Base-by-base conservation (phyloP, 1,140 invertebrate species). In the Ephestia elutella region DNA sequence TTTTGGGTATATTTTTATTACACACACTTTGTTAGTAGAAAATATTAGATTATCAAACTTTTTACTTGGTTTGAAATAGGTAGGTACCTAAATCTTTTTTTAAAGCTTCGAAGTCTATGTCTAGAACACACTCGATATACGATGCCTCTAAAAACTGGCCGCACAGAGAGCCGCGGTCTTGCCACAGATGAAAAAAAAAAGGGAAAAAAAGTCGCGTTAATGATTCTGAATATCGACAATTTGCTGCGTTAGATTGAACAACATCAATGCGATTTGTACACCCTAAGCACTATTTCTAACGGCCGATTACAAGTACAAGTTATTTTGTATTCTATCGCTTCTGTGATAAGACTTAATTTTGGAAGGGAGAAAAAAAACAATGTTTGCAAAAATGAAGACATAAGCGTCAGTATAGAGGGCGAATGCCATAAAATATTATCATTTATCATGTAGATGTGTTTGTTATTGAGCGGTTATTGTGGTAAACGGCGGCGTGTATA, bases 241-340 rank as follows among this genome's bases (percentile, higher is more conserved):
- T 86, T 83, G 77, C 72, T 83, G 73, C 83, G 78, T 82, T 57
- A 81, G 80, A 86, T 86, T 86, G 82, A 82, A 68, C 80, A 72
- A 54, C 63, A 74, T 83, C 79, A 85, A 86, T 86, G 70, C 73
- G 59, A 74, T 75, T 69, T 75, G 57, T 70, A 74, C 71, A 71
- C 80, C 80, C 81, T 65, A 74, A 58, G 62, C 54, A 65, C 65
- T 38, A 66, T 65, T 68, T 56, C 61, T 70, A 75, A 73, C 68
- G 64, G 68, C 65, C 57, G 21, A 3, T 15, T 5, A 50, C 5
- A 51, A 15, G 7, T n/a, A 10, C 50, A 67, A 67, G 25, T 2
- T 15, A 44, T 44, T 44, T 44, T n/a, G 30, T 4, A 50, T 57
- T 54, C 17, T 68, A 66, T 32, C 5, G 7, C 0, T 0, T 49